Evolutionary conservation across 2,888 invertebrate species (phyloP).

Genomic region (Caradrina clavipalpis): DNA sequence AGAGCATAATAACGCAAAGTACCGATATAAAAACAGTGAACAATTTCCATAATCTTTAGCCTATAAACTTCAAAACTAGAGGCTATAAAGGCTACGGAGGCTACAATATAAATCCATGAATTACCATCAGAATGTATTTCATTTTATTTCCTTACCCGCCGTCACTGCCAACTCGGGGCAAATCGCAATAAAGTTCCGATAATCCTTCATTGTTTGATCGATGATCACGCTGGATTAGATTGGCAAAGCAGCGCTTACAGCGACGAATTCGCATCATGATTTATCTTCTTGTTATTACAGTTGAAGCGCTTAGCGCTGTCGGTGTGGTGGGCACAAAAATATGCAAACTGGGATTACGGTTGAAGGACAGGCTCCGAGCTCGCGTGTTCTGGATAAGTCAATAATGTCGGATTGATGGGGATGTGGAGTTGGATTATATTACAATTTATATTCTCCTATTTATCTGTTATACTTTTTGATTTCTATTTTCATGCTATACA

Average conservation of each 20-base stretch:
- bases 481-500: background rate
- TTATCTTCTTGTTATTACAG: slow-evolving; percentile 58
- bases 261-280: slow-evolving; percentile 57
- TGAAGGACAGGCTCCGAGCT: slow-evolving; percentile 47
- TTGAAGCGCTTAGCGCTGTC: slow-evolving; percentile 50
- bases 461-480: slow-evolving; percentile 7
- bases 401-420: slow-evolving; percentile 36
- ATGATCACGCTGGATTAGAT: slow-evolving; percentile 63
- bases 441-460: background rate
- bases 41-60: slow-evolving; percentile 2
- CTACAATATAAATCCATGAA: slow-evolving; percentile 15
- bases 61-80: slow-evolving; percentile 21
- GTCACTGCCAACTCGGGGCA: slow-evolving; percentile 38
- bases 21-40: slow-evolving; percentile 10
- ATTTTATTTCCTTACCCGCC: slow-evolving; percentile 41
- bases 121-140: slow-evolving; percentile 33
- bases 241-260: slow-evolving; percentile 57
- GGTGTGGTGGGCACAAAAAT: slow-evolving; percentile 49
- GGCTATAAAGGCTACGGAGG: slow-evolving; percentile 2
- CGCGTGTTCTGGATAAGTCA: slow-evolving; percentile 38
- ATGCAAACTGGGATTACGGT: slow-evolving; percentile 53
- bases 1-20: slow-evolving; percentile 4
- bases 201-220: slow-evolving; percentile 68
- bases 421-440: slow-evolving; percentile 8
- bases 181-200: slow-evolving; percentile 60